A percentile compares a stretch with the other conserved stretches of the same genome.
phyloP scores from a whole-genome alignment of 2,797 vertebrate species.

The Enteromius anoplus region DNA sequence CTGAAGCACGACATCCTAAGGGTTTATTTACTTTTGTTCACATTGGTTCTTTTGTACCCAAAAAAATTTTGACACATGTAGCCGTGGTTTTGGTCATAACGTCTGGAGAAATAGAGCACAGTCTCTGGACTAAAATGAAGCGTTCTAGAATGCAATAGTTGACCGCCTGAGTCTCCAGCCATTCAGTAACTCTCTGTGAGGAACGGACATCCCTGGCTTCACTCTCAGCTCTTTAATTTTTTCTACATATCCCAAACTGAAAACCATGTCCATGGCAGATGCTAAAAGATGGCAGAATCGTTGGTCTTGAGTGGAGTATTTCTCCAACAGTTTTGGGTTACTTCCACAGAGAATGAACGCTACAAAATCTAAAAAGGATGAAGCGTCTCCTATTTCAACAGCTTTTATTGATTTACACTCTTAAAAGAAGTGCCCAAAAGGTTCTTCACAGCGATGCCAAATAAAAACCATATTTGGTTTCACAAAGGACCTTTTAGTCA shows the following conservation, averaged over 20 bases:
- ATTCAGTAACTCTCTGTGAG: not conserved
- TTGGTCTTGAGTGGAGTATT: not conserved
- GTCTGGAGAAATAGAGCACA: too few species aligned
- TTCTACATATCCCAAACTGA: not conserved
- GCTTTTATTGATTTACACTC: not conserved
- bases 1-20: not conserved
- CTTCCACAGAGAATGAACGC: not conserved
- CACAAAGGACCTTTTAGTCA: too few species aligned
- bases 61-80: too few species aligned
- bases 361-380: slow-evolving; percentile 4
- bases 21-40: not conserved
- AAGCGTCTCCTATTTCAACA: slow-evolving; percentile 21
- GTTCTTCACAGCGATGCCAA: too few species aligned
- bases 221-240: not conserved
- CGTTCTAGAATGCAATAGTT: too few species aligned
- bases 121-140: too few species aligned
- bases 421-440: too few species aligned
- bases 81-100: too few species aligned
- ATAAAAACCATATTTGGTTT: too few species aligned
- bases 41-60: not conserved
- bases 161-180: not conserved
- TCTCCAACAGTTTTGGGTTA: not conserved
- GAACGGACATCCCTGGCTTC: not conserved
- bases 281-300: not conserved
- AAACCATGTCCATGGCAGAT: not conserved